Evolutionary conservation across 1,140 invertebrate genomes (phyloP).

Genomic region (Lucilia cuprina): DNA sequence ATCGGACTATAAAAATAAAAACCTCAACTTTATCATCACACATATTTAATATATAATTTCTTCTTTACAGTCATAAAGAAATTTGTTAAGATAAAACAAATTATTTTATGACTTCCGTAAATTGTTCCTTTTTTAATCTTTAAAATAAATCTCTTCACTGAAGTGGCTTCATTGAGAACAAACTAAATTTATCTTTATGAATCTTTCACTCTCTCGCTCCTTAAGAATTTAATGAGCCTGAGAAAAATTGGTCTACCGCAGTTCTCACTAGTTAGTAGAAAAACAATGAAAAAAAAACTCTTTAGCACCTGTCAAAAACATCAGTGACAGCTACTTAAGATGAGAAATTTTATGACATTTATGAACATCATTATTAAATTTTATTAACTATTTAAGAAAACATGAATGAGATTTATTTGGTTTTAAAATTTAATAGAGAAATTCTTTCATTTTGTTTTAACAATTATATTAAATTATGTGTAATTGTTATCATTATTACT

Average conservation of each 20-base stretch:
- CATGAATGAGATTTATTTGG: neutral
- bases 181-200: neutral
- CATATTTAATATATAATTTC: neutral
- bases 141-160: neutral
- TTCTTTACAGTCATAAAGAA: neutral
- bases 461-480: slow-evolving; percentile 20
- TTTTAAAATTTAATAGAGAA: neutral
- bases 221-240: neutral
- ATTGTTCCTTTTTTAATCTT: neutral
- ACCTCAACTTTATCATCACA: neutral
- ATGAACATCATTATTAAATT: neutral
- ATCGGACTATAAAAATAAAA: neutral
- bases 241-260: neutral
- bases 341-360: neutral
- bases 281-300: neutral
- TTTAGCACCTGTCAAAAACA: neutral
- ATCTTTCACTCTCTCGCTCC: neutral
- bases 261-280: too few species aligned
- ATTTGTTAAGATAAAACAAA: neutral
- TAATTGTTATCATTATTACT: slow-evolving; percentile 21
- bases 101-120: neutral
- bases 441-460: neutral
- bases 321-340: neutral
- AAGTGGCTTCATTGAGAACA: too few species aligned
- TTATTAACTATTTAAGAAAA: neutral